These are phyloP conservation scores for Holothuria glaberrima DNA, from an alignment of 35 echinoderm and acorn worm genomes.

Conservation along the genomic window DNA sequence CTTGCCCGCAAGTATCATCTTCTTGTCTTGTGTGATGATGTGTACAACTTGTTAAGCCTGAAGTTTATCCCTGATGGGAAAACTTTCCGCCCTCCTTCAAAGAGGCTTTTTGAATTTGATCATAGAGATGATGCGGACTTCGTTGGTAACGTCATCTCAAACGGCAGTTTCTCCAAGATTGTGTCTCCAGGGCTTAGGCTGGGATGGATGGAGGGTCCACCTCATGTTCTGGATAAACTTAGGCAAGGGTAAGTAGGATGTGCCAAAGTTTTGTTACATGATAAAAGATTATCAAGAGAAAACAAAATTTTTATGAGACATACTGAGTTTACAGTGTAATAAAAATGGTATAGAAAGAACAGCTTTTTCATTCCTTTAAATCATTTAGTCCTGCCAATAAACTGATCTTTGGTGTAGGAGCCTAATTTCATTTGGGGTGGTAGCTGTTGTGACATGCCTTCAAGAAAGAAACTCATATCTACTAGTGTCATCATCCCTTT, in stretches of 20 bases:
- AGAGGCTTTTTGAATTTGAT: conserved; percentile 72
- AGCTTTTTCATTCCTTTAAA: too few species aligned
- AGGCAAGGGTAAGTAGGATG: neutral
- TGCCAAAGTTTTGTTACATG: too few species aligned
- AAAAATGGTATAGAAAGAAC: too few species aligned
- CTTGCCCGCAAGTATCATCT: conserved; percentile 82
- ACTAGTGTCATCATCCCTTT: too few species aligned
- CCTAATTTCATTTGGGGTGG: too few species aligned
- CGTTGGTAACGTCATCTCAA: conserved; percentile 82
- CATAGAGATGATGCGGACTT: conserved; percentile 67
- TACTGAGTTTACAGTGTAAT: too few species aligned
- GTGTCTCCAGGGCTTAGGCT: conserved; percentile 76
- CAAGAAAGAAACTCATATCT: too few species aligned
- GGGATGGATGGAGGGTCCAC: conserved; percentile 83
- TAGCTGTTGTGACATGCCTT: too few species aligned
- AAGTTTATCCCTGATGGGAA: conserved; percentile 1
- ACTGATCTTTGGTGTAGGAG: too few species aligned
- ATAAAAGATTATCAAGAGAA: too few species aligned
- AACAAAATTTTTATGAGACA: too few species aligned
- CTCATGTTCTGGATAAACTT: neutral
- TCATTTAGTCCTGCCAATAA: too few species aligned
- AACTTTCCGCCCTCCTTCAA: conserved; percentile 4
- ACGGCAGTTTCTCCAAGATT: conserved; percentile 86
- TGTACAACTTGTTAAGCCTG: conserved; percentile 77
- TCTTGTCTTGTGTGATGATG: conserved; percentile 78